Evolutionary conservation across 2,888 invertebrate species (phyloP).

Genomic region (Phortica magna): DNA sequence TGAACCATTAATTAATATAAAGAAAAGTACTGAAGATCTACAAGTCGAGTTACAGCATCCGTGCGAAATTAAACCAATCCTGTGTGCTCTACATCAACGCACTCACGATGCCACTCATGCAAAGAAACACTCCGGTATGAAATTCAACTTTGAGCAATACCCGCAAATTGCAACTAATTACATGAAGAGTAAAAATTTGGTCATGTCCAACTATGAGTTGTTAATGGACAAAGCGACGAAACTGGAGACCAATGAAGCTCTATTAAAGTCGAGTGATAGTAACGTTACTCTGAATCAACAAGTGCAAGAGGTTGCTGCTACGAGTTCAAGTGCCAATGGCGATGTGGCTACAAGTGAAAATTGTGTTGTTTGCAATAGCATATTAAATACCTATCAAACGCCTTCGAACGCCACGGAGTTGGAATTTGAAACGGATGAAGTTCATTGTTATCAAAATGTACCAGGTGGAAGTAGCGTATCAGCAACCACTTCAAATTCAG

Average conservation of each 20-base stretch:
- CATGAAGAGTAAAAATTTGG: slow-evolving; percentile 86
- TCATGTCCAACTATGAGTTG: slow-evolving; percentile 76
- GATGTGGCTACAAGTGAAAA: slow-evolving; percentile 74
- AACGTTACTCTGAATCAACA: slow-evolving; percentile 52
- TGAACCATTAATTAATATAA: slow-evolving; percentile 83
- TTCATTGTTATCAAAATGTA: slow-evolving; percentile 58
- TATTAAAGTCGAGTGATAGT: slow-evolving; percentile 56
- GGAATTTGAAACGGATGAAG: slow-evolving; percentile 79
- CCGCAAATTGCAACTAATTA: slow-evolving; percentile 87
- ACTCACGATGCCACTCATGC: slow-evolving; percentile 57
- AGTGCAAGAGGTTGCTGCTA: slow-evolving; percentile 49
- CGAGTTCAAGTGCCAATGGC: slow-evolving; percentile 77
- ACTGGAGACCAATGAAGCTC: slow-evolving; percentile 63
- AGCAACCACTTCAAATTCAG: slow-evolving; percentile 39
- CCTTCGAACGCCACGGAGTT: slow-evolving; percentile 89
- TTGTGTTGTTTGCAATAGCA: slow-evolving; percentile 79
- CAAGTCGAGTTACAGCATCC: slow-evolving; percentile 46
- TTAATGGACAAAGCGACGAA: slow-evolving; percentile 74
- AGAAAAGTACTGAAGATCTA: slow-evolving; percentile 78
- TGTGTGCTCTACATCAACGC: slow-evolving; percentile 73
- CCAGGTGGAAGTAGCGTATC: slow-evolving; percentile 20
- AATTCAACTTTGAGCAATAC: slow-evolving; percentile 86
- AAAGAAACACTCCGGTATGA: slow-evolving; percentile 82
- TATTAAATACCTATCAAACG: slow-evolving; percentile 83
- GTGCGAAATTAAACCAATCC: slow-evolving; percentile 36